Evolutionary conservation across 2,797 vertebrate species (phyloP).

Genomic region (Denticeps clupeoides): DNA sequence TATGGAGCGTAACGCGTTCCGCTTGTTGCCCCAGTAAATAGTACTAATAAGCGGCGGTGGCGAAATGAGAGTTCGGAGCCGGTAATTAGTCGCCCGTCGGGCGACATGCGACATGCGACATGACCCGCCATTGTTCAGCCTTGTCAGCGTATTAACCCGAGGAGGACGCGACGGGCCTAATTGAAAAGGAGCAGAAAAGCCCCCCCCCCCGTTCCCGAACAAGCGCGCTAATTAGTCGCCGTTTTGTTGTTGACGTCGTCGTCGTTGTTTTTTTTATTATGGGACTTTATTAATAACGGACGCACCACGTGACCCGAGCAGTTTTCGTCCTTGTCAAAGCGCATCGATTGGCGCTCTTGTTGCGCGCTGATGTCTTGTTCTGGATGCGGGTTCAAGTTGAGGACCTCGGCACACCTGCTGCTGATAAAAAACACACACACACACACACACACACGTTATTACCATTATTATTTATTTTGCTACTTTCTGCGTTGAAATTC

Average conservation of each 20-base stretch:
- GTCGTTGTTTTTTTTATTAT: no score
- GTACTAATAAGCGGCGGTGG: no score
- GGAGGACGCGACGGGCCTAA: conserved; percentile 50
- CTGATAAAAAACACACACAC: conserved; percentile 9
- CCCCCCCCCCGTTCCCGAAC: conserved; percentile 73
- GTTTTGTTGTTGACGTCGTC: no score
- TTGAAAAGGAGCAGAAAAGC: conserved; percentile 61
- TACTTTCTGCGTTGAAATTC: no score
- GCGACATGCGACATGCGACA: conserved; percentile 82
- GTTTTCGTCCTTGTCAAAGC: conserved; percentile 61
- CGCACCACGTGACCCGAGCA: no score
- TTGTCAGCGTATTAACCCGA: conserved; percentile 99
- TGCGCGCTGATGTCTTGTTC: conserved; percentile 58
- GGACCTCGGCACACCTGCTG: not conserved
- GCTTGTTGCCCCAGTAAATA: no score
- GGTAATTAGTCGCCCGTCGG: no score
- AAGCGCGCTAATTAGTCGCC: conserved; percentile 66
- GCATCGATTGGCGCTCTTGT: conserved; percentile 58
- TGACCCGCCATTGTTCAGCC: conserved; percentile 94
- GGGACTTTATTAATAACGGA: no score
- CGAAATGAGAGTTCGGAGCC: no score
- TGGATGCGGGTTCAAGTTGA: conserved; percentile 18
- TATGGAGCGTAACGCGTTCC: no score
- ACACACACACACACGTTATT: not conserved
- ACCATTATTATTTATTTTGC: not conserved